A percentile compares a stretch with the other conserved stretches of the same genome.
Conservation (phyloP, 2,888 invertebrate species). For the Dastarcus helophoroides region DNA sequence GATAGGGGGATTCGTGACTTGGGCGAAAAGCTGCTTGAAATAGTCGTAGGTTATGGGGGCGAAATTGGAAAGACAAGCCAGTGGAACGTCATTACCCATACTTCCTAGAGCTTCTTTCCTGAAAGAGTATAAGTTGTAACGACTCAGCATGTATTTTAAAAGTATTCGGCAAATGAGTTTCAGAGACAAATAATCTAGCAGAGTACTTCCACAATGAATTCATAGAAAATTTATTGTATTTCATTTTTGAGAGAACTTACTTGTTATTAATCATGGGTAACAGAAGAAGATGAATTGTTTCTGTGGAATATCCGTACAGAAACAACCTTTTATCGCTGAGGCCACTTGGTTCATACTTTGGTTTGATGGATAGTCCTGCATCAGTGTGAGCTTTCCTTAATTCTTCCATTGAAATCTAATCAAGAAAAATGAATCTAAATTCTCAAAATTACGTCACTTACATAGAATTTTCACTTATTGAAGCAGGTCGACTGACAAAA, state of each 20-base stretch:
- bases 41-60: slow-evolving; percentile 94
- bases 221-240: too few relatives aligned
- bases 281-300: slow-evolving; percentile 86
- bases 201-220: too few relatives aligned
- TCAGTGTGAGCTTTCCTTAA: slow-evolving; percentile 50
- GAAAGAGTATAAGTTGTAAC: too few relatives aligned
- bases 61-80: slow-evolving; percentile 92
- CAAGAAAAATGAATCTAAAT: too few relatives aligned
- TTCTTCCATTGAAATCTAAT: slow-evolving; percentile 72
- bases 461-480: too few relatives aligned
- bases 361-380: slow-evolving; percentile 28
- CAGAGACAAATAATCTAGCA: too few relatives aligned
- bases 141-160: too few relatives aligned
- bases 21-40: slow-evolving; percentile 98
- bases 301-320: slow-evolving; percentile 88
- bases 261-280: slow-evolving; percentile 89
- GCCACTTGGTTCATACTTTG: slow-evolving; percentile 42
- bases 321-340: slow-evolving; percentile 73
- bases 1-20: slow-evolving; percentile 98
- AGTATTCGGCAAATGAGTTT: too few relatives aligned
- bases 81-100: slow-evolving; percentile 98
- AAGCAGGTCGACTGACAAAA: too few relatives aligned
- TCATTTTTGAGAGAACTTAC: too few relatives aligned
- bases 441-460: too few relatives aligned
- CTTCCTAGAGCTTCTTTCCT: slow-evolving; percentile 98